Conservation (phyloP, 2,113 vertebrate genomes). For the Oreochromis spilurus region DNA sequence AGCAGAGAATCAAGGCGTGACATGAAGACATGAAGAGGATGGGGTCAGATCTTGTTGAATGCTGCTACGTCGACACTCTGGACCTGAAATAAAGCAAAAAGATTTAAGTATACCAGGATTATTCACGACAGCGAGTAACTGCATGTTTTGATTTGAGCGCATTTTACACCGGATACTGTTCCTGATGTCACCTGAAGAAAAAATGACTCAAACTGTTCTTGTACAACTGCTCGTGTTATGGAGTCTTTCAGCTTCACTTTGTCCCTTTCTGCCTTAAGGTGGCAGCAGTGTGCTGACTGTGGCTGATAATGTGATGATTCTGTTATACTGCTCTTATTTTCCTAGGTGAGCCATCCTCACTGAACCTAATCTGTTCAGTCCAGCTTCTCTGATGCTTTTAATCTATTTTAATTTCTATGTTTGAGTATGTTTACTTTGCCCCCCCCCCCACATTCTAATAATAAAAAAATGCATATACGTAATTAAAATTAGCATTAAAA, state of each 20-base stretch:
- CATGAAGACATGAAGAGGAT: neutral
- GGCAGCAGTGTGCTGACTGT: neutral
- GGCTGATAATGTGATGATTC: neutral
- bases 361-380: neutral
- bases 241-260: neutral
- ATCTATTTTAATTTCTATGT: neutral
- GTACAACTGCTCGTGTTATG: neutral
- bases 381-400: neutral
- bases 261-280: neutral
- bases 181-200: neutral
- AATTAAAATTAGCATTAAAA: neutral
- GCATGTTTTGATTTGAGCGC: neutral
- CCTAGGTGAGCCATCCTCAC: neutral
- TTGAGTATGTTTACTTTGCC: neutral
- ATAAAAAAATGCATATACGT: neutral
- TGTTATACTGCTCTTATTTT: neutral
- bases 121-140: neutral
- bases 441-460: neutral
- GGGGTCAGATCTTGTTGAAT: conserved; percentile 70
- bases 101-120: neutral
- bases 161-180: neutral
- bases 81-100: conserved; percentile 71
- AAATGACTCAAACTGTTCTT: neutral
- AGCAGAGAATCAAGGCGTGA: conserved; percentile 29
- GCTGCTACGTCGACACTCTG: conserved; percentile 69